Conservation (phyloP, 1,140 invertebrate species). For the Zaprionus kolodkinae region DNA sequence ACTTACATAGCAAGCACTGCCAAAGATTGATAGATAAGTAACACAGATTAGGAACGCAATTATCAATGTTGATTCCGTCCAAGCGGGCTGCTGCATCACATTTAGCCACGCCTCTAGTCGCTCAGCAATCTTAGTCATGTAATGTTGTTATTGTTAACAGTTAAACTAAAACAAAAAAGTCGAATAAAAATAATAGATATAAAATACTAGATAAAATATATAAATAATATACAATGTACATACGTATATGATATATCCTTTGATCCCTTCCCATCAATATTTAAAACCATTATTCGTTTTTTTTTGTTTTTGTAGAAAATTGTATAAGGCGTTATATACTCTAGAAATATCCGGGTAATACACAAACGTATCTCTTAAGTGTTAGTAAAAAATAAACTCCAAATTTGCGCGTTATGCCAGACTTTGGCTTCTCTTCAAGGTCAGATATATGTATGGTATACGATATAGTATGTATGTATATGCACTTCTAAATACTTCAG, state of each 20-base stretch:
- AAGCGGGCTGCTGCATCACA: conserved; percentile 53
- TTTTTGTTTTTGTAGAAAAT: conserved; percentile 35
- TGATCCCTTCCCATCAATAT: neutral
- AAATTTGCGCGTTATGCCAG: conserved; percentile 49
- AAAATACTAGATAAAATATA: too few relatives aligned
- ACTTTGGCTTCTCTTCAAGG: conserved; percentile 27
- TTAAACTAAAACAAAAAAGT: conserved; percentile 46
- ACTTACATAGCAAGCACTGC: conserved; percentile 58
- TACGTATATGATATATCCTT: too few relatives aligned
- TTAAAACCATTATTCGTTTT: conserved; percentile 2
- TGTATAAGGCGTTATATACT: conserved; percentile 40
- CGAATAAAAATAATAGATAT: conserved; percentile 22
- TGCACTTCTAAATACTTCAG: conserved; percentile 42
- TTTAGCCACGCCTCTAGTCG: conserved; percentile 60
- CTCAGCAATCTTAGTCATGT: conserved; percentile 57
- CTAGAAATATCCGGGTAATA: conserved; percentile 55
- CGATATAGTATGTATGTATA: too few relatives aligned
- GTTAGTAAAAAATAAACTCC: conserved; percentile 71
- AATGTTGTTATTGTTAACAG: conserved; percentile 66
- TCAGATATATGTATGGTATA: conserved; percentile 6
- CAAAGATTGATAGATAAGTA: conserved; percentile 68
- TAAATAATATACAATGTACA: too few relatives aligned
- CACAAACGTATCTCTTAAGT: conserved; percentile 41
- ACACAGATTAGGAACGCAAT: conserved; percentile 20
- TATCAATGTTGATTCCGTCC: conserved; percentile 69